Base-by-base conservation (phyloP, 2,113 vertebrate genomes). In the Turnix velox region DNA sequence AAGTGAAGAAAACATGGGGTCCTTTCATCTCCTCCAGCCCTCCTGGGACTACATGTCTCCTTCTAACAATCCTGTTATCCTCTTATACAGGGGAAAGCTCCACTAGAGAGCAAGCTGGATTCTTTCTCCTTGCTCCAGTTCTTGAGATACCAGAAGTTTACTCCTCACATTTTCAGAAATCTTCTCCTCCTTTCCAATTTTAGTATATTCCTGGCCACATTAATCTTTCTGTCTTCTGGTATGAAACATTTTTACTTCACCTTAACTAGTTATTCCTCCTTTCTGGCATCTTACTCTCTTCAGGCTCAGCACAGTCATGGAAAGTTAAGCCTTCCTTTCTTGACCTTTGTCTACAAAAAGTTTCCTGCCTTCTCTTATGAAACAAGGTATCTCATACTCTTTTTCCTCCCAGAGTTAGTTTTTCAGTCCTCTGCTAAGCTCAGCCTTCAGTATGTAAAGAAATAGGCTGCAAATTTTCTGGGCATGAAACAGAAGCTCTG, bases 141-240 rank as follows among this genome's bases (percentile, higher is more conserved):
- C 42, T 48, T 35, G 18, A 10, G 16, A 88, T 11, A 10, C 25
- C 63, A 90, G 67, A 87, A 49, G 2, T 85, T 85, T 54, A 72
- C 58, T 79, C 42, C 63, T 90, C 66, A 92, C 52, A 82, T 66
- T 66, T 74, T 52, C 45, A 73, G 82, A 94, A 90, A 90, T 39
- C 15, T 49, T 68, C 33, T 79, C 16, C 65, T 84, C 43, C 49
- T 67, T 90, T 81, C 81, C 71, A 76, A 37, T 65, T 92, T 84
- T 84, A 76, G 23, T 76, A 79, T 94, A 68, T 90, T 95, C 45
- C 71, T 72, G 58, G 40, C 12, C 58, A 48, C 33, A 23, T 88
- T 81, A 84, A 81, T 88, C 84, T 89, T 92, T 71, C 33, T 81
- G 72, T 58, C 18, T 92, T 92, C 76, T 93, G 48, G 49, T 92